Evolutionary conservation across 2,797 vertebrate genomes (phyloP).

Genomic region (Sebastes oblongus): DNA sequence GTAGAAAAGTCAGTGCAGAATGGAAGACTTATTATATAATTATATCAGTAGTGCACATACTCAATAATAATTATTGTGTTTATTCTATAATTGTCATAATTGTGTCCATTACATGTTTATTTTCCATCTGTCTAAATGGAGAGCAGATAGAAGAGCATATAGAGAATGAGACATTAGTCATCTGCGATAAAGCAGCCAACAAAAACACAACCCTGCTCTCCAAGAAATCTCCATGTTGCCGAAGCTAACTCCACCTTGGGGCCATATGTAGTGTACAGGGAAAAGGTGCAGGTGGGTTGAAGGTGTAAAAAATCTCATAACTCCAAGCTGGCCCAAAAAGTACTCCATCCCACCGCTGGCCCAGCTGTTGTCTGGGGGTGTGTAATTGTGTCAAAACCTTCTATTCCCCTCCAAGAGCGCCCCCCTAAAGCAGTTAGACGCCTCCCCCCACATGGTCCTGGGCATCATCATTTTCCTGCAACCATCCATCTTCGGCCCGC

Average conservation of each 20-base stretch:
- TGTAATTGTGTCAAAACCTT: conserved; percentile 84
- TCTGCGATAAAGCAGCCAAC: conserved; percentile 8
- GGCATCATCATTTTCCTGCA: conserved; percentile 96
- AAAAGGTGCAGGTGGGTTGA: conserved; percentile 60
- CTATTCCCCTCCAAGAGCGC: conserved; percentile 68
- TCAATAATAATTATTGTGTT: conserved; percentile 50
- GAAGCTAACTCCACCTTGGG: conserved; percentile 5
- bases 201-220: conserved; percentile 27
- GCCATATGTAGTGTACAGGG: conserved; percentile 1
- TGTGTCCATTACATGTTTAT: conserved; percentile 41
- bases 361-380: conserved; percentile 83
- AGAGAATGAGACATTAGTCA: conserved; percentile 45
- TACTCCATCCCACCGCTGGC: conserved; percentile 69
- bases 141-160: conserved; percentile 21
- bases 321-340: conserved; percentile 72
- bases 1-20: conserved; percentile 14
- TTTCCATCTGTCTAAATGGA: conserved; percentile 42
- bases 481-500: conserved; percentile 98
- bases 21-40: conserved; percentile 27
- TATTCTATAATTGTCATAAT: conserved; percentile 42
- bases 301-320: conserved; percentile 62
- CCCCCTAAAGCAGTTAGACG: conserved; percentile 94
- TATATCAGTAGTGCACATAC: conserved; percentile 18
- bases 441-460: conserved; percentile 86
- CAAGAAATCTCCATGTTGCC: conserved; percentile 36